Evolutionary conservation across 2,888 invertebrate species (phyloP).

Genomic region (Anoncus sp.): DNA sequence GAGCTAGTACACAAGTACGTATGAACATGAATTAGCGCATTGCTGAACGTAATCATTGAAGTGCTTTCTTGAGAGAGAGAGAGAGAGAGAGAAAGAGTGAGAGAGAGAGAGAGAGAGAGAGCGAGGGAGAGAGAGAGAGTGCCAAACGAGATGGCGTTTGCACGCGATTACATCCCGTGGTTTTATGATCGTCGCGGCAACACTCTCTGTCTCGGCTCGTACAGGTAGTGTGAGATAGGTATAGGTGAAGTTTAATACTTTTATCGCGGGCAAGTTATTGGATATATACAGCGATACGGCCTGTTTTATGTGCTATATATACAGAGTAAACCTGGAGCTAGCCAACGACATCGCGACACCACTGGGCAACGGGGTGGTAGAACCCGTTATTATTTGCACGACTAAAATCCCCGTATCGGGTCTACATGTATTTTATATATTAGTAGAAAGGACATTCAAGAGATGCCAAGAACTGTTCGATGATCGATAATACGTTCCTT

Average conservation of each 20-base stretch:
- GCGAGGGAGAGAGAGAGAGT: slow-evolving; percentile 46
- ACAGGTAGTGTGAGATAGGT: slow-evolving; percentile 12
- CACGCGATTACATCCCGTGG: slow-evolving; percentile 63
- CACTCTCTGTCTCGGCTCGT: slow-evolving; percentile 35
- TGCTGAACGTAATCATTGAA: slow-evolving; percentile 27
- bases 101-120: slow-evolving; percentile 39
- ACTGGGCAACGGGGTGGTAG: slow-evolving; percentile 54
- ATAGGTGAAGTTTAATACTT: slow-evolving; percentile 41
- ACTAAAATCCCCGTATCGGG: slow-evolving; percentile 57
- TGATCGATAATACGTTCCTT: no score
- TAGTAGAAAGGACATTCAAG: no score
- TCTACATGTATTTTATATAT: slow-evolving; percentile 11
- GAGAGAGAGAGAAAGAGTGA: slow-evolving; percentile 26
- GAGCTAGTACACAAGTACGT: slow-evolving; percentile 10
- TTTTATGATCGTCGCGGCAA: slow-evolving; percentile 57
- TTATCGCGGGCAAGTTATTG: slow-evolving; percentile 46
- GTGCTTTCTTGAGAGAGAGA: neutral
- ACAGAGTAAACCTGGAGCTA: slow-evolving; percentile 56
- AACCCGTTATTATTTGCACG: slow-evolving; percentile 68
- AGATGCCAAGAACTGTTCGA: neutral
- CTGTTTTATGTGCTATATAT: slow-evolving; percentile 13
- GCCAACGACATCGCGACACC: slow-evolving; percentile 59
- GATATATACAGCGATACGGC: slow-evolving; percentile 42
- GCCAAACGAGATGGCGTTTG: slow-evolving; percentile 52
- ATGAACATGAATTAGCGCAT: slow-evolving; percentile 29